phyloP scores from a whole-genome alignment of 2,888 invertebrate genomes.

The Rhopalosiphum nymphaeae region DNA sequence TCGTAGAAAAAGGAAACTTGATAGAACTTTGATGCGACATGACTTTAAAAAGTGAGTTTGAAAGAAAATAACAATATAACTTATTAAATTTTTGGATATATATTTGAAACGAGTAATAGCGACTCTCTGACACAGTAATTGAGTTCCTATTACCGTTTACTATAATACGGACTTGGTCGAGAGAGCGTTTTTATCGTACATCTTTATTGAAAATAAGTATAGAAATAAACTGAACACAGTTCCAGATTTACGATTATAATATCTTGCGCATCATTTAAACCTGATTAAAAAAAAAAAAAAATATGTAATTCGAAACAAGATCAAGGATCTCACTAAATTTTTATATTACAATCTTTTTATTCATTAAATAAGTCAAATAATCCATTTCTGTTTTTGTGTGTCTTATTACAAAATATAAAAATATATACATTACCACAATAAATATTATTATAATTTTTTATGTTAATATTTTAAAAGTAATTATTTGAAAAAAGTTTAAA shows the following conservation, averaged over 20 bases:
- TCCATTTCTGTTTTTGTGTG: not conserved
- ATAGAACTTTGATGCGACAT: slow-evolving; percentile 25
- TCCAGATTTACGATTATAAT: not conserved
- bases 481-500: not conserved
- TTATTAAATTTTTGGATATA: no score
- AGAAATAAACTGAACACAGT: not conserved
- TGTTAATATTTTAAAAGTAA: not conserved
- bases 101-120: not conserved
- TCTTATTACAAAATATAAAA: slow-evolving; percentile 13
- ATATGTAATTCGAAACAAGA: not conserved
- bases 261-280: not conserved
- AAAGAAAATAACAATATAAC: not conserved
- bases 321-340: no score
- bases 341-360: no score
- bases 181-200: not conserved
- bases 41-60: not conserved
- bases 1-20: slow-evolving; percentile 19
- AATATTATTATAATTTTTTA: no score
- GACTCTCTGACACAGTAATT: not conserved
- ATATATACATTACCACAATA: not conserved
- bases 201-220: slow-evolving; percentile 10
- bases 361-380: not conserved
- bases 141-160: not conserved
- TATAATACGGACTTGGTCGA: not conserved
- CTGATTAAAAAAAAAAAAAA: not conserved